Base-by-base conservation (phyloP, 2,888 invertebrate species). In the Rhagophthalmus giganteus region DNA sequence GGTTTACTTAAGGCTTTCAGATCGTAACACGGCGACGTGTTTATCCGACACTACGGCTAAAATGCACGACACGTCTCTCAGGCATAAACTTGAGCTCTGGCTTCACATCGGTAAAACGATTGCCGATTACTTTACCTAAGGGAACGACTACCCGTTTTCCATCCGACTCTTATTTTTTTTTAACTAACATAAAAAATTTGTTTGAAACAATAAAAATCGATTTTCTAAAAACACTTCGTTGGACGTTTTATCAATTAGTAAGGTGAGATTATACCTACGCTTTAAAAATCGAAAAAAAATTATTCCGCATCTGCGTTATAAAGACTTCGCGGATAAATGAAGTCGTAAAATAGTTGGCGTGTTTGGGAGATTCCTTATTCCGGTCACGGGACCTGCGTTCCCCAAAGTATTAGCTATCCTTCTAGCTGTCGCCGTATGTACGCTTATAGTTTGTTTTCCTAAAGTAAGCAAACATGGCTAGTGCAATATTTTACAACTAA, bases 311-410 rank as follows among this genome's bases (percentile, higher is more conserved):
- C 28, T 27, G 47, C 40, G 46, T 41, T 34, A 41, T 33, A 42
- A 46, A 14, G 38, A 39, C 35, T 28, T 27, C 10, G 9, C 41
- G 47, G 37, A 52, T 54, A 54, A 54, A 57, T 51, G 56, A 60
- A 61, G 58, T 55, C 49, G 53, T 47, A 55, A 57, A 60, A 60
- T 63, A 62, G 55, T 60, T 53, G 61, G 55, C 60, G 55, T 60
- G 59, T 59, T 62, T 55, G 58, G 45, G 55, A 57, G 60, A 63
- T 60, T 63, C 60, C 60, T 60, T 60, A 63, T 62, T 63, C 64
- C 4, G 52, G 62, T 61, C 64, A 64, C 64, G 60, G 54, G 57
- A 55, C 44, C 38, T 39, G 28, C 57, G 57, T 55, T 59, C 52
- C 42, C 57, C 49, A 60, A 62, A 62, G 57, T 61, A 54, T 50